Evolutionary conservation across 2,113 vertebrate species (phyloP).

Genomic region (Siphamia tubifer): DNA sequence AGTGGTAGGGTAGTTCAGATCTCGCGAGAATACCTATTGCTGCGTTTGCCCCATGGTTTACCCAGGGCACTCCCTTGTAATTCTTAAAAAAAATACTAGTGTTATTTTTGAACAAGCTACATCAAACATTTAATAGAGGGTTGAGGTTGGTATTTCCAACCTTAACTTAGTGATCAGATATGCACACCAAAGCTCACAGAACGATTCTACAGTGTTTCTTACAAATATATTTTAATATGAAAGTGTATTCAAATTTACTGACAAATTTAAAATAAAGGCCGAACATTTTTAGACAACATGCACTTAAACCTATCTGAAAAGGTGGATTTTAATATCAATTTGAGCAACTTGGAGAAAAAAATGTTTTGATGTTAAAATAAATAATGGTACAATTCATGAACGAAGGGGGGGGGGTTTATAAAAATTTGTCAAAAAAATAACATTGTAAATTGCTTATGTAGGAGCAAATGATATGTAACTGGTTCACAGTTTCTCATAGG

Average conservation of each 20-base stretch:
- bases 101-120: background rate
- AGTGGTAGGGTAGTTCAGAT: conserved; percentile 65
- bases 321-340: background rate
- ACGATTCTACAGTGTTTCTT: conserved; percentile 23
- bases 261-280: conserved; percentile 7
- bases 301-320: background rate
- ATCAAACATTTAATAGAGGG: background rate
- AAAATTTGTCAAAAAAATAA: conserved; percentile 14
- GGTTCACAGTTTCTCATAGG: too few species aligned
- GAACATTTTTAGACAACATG: conserved; percentile 28
- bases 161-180: conserved; percentile 1
- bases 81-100: conserved; percentile 13
- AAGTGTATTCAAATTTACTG: conserved; percentile 28
- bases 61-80: conserved; percentile 58
- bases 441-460: background rate
- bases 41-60: conserved; percentile 28
- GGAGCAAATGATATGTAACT: too few species aligned
- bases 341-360: background rate
- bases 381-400: conserved; percentile 18
- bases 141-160: background rate
- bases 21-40: conserved; percentile 76
- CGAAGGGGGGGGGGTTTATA: too few species aligned
- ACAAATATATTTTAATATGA: conserved; percentile 59
- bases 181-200: conserved; percentile 33
- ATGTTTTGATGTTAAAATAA: conserved; percentile 9